phyloP scores from a whole-genome alignment of 2,797 vertebrate genomes.

The Tapera naevia region DNA sequence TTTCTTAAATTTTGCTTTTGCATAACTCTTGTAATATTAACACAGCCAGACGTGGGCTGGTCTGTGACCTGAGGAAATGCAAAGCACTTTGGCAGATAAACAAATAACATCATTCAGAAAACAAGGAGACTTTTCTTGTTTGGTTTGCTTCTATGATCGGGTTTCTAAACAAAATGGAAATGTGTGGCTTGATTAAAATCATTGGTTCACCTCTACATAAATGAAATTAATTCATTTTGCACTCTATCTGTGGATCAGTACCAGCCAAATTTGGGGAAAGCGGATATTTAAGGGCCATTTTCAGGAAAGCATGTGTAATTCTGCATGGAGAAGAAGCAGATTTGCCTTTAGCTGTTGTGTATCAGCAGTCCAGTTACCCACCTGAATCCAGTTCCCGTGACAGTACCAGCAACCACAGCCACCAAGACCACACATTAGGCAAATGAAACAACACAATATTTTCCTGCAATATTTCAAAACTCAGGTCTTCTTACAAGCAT shows the following conservation, averaged over 20 bases:
- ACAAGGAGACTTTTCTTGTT: constrained; percentile 76
- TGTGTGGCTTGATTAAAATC: background rate
- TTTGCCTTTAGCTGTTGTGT: background rate
- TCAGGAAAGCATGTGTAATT: background rate
- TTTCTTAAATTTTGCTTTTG: constrained; percentile 64
- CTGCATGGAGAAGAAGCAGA: background rate
- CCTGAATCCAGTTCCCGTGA: background rate
- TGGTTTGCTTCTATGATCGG: constrained; percentile 12
- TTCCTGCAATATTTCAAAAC: background rate
- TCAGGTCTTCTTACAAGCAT: background rate
- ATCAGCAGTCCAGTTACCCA: background rate
- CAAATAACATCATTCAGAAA: constrained; percentile 71
- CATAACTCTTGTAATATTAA: constrained; percentile 47
- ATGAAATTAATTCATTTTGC: constrained; percentile 9
- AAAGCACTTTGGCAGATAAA: constrained; percentile 69
- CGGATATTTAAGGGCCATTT: background rate
- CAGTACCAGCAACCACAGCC: rapidly evolving
- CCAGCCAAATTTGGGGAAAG: background rate
- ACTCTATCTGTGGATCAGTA: background rate
- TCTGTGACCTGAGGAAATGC: constrained; percentile 67
- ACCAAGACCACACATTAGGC: background rate
- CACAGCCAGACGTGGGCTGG: constrained; percentile 66
- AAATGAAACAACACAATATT: background rate
- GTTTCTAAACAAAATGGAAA: constrained; percentile 50
- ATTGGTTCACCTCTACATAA: constrained; percentile 23